Conservation (phyloP, 2,113 vertebrate species). For the Ellobius talpinus region DNA sequence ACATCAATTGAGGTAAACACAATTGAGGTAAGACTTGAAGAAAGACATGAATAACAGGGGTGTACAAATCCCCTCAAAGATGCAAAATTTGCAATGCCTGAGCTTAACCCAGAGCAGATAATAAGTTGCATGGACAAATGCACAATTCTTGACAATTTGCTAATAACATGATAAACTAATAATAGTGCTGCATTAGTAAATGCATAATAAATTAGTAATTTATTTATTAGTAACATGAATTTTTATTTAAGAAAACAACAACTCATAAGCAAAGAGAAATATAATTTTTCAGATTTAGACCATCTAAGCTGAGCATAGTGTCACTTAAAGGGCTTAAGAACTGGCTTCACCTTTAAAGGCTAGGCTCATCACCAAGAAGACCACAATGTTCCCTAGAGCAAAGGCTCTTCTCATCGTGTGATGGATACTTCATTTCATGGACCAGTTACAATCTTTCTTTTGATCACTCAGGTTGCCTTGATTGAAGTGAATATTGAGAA, state of each 20-base stretch:
- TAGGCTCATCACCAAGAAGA: background rate
- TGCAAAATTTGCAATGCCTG: background rate
- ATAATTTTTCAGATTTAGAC: background rate
- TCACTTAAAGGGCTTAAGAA: background rate
- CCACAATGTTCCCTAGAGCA: background rate
- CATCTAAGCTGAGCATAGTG: background rate
- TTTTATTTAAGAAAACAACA: background rate
- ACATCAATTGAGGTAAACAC: background rate
- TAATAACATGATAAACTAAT: background rate
- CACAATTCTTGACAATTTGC: background rate
- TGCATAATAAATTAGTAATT: background rate
- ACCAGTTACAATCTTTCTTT: background rate
- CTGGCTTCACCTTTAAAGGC: background rate
- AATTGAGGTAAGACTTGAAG: background rate
- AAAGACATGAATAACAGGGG: background rate
- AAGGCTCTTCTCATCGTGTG: background rate
- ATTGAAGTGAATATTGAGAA: background rate
- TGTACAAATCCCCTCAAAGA: background rate
- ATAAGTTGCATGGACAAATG: no score
- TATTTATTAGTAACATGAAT: background rate
- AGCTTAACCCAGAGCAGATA: background rate
- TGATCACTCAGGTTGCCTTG: background rate
- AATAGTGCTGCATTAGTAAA: background rate
- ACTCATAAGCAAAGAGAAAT: background rate
- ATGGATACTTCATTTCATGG: background rate